Percentiles rank a stretch among this genome's conserved stretches.
phyloP scores from a whole-genome alignment of 2,888 invertebrate genomes.

The Rhaphigaster nebulosa region DNA sequence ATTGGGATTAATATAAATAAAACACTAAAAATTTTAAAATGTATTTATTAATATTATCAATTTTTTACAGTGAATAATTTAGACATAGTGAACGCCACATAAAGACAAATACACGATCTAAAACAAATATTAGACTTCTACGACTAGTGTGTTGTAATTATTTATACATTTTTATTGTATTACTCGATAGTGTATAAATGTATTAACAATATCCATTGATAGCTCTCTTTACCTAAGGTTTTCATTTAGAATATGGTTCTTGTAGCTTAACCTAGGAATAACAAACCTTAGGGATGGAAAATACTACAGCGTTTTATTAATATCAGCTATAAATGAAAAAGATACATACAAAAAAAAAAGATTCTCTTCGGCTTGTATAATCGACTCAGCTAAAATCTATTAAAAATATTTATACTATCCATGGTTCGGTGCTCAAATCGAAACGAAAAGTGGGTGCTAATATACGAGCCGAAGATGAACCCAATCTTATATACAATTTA shows the following conservation, averaged over 20 bases:
- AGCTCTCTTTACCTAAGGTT: slow-evolving; percentile 55
- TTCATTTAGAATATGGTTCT: slow-evolving; percentile 64
- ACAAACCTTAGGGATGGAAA: slow-evolving; percentile 18
- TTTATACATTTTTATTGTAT: slow-evolving; percentile 47
- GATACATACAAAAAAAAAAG: not conserved
- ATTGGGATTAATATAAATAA: too few relatives aligned
- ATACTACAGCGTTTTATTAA: slow-evolving; percentile 9
- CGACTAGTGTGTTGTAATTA: slow-evolving; percentile 17
- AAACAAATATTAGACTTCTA: slow-evolving; percentile 56
- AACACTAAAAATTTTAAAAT: slow-evolving; percentile 34
- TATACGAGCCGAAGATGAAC: not conserved
- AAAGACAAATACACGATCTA: slow-evolving; percentile 58
- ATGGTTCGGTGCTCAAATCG: not conserved
- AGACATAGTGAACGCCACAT: slow-evolving; percentile 62
- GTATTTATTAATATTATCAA: slow-evolving; percentile 57
- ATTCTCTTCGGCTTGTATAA: slow-evolving; percentile 37
- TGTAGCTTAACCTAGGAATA: slow-evolving; percentile 62
- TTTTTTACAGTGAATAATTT: slow-evolving; percentile 63
- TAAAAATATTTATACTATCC: not conserved
- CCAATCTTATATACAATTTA: slow-evolving; percentile 8
- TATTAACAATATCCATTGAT: slow-evolving; percentile 61
- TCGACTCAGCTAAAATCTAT: not conserved
- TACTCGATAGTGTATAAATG: slow-evolving; percentile 62
- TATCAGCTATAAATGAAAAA: not conserved
- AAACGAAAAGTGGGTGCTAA: not conserved